phyloP scores from a whole-genome alignment of 1,140 invertebrate genomes.

The Odontomachus brunneus region DNA sequence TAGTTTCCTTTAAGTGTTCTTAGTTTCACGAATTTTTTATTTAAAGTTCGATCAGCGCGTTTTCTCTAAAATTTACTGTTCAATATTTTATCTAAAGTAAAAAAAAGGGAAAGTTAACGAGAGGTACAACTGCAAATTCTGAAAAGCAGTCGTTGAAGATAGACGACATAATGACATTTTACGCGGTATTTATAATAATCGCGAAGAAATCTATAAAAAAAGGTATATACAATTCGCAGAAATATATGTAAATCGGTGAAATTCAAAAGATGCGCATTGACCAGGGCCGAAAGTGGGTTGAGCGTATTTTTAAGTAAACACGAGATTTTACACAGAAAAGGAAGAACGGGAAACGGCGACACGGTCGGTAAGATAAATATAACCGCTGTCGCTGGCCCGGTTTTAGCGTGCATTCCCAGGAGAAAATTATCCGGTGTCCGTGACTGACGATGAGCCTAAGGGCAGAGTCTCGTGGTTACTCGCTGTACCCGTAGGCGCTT shows the following conservation, averaged over 20 bases:
- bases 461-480: constrained; percentile 32
- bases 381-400: constrained; percentile 47
- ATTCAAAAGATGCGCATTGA: background rate
- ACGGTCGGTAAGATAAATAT: constrained; percentile 65
- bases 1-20: too few species aligned
- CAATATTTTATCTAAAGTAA: too few species aligned
- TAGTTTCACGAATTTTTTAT: too few species aligned
- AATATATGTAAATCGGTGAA: background rate
- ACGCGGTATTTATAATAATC: too few species aligned
- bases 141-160: too few species aligned
- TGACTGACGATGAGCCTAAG: constrained; percentile 52
- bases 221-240: too few species aligned
- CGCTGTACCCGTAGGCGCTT: background rate
- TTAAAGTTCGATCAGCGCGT: too few species aligned
- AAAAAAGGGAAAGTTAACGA: too few species aligned
- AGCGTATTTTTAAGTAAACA: constrained; percentile 36
- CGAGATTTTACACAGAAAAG: constrained; percentile 40
- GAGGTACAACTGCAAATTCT: too few species aligned
- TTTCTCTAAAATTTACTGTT: too few species aligned
- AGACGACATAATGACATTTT: too few species aligned
- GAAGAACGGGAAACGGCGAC: constrained; percentile 23
- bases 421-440: constrained; percentile 49
- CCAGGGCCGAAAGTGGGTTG: constrained; percentile 4
- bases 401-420: constrained; percentile 46
- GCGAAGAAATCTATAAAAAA: background rate